Conservation (phyloP, 2,888 invertebrate genomes). For the Stenurella melanura region DNA sequence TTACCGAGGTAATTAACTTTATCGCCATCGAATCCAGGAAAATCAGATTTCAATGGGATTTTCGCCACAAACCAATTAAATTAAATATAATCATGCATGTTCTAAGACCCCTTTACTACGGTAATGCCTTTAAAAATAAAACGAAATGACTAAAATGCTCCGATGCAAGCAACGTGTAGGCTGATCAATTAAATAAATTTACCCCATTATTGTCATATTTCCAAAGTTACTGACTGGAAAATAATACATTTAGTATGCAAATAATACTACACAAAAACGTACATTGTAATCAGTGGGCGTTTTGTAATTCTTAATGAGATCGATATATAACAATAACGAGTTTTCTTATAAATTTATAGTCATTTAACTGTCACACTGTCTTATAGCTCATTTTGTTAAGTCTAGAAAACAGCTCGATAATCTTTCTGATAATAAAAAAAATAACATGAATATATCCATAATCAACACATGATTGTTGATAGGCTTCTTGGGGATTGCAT, state of each 20-base stretch:
- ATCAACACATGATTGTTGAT: too few relatives aligned
- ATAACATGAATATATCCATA: too few relatives aligned
- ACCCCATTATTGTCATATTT: constrained; percentile 43
- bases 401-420: not conserved
- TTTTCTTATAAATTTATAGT: constrained; percentile 40
- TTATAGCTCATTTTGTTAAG: not conserved
- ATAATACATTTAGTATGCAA: constrained; percentile 50
- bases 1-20: too few relatives aligned
- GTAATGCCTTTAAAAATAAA: not conserved
- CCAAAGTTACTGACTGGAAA: constrained; percentile 42
- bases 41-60: too few relatives aligned
- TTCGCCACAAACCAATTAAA: too few relatives aligned
- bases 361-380: constrained; percentile 16
- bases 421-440: too few relatives aligned
- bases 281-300: constrained; percentile 38
- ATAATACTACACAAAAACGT: constrained; percentile 41
- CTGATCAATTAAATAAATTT: constrained; percentile 42
- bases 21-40: too few relatives aligned
- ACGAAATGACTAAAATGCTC: not conserved
- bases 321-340: constrained; percentile 45
- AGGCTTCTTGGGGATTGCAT: too few relatives aligned
- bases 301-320: constrained; percentile 46
- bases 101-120: not conserved
- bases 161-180: constrained; percentile 11
- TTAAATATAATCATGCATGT: not conserved